Evolutionary conservation across 2,797 vertebrate species (phyloP).

Genomic region (Salmo trutta): DNA sequence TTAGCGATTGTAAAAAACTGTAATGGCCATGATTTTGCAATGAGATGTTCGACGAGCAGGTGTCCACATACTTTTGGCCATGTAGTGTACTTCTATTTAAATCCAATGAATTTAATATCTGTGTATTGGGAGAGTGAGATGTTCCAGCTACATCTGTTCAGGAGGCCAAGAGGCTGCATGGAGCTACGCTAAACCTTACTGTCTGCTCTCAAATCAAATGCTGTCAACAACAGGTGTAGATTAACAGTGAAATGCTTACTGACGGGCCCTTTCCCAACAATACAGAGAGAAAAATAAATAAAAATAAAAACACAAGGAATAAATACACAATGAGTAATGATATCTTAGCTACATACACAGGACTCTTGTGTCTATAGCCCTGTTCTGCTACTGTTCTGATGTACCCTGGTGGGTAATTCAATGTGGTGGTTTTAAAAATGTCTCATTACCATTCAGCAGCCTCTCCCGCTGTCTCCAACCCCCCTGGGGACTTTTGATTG

Average conservation of each 20-base stretch:
- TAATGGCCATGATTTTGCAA: too few species aligned
- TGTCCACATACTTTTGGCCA: too few species aligned
- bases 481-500: conserved; percentile 5
- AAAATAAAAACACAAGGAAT: too few species aligned
- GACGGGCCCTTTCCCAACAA: too few species aligned
- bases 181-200: not conserved
- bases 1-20: too few species aligned
- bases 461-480: not conserved
- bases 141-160: not conserved
- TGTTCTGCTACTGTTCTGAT: not conserved
- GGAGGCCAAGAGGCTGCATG: not conserved
- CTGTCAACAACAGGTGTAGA: too few species aligned
- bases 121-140: not conserved
- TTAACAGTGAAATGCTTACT: too few species aligned
- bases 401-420: not conserved
- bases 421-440: not conserved
- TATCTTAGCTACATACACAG: too few species aligned
- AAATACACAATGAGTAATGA: too few species aligned
- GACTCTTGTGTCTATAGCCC: too few species aligned
- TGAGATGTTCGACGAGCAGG: too few species aligned
- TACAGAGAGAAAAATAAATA: too few species aligned
- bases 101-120: not conserved
- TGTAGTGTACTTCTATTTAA: not conserved
- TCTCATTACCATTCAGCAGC: not conserved
- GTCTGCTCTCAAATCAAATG: not conserved